phyloP scores from a whole-genome alignment of 2,888 invertebrate species.

The Xanthorhoe spadicearia region DNA sequence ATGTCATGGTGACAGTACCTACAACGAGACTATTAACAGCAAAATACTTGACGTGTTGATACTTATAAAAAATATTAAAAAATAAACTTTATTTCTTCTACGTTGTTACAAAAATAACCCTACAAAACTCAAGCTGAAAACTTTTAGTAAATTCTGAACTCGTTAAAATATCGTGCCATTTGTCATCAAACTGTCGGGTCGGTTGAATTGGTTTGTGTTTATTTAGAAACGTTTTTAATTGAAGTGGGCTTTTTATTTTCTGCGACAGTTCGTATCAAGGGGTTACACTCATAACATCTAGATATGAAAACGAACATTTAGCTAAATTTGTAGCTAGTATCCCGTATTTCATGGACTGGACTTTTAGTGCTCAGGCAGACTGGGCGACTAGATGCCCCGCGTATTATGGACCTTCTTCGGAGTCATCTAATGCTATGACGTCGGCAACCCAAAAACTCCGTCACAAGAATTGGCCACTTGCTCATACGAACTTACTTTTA shows the following conservation, averaged over 20 bases:
- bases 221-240: constrained; percentile 46
- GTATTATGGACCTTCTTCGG: too few species aligned
- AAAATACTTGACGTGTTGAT: too few species aligned
- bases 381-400: too few species aligned
- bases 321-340: not conserved
- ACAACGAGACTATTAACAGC: too few species aligned
- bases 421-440: too few species aligned
- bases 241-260: constrained; percentile 19
- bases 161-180: constrained; percentile 47
- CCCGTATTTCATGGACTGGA: not conserved
- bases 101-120: not conserved
- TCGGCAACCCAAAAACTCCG: too few species aligned
- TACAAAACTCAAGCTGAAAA: not conserved
- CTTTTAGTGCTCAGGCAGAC: not conserved
- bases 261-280: not conserved
- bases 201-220: constrained; percentile 42
- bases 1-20: too few species aligned
- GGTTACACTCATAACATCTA: too few species aligned
- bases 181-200: constrained; percentile 31
- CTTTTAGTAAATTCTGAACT: constrained; percentile 20
- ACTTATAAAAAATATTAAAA: not conserved
- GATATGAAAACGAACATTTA: too few species aligned
- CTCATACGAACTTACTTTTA: too few species aligned
- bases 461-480: too few species aligned
- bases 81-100: not conserved